phyloP scores from a whole-genome alignment of 2,113 vertebrate species.

The Trichomycterus rosablanca region DNA sequence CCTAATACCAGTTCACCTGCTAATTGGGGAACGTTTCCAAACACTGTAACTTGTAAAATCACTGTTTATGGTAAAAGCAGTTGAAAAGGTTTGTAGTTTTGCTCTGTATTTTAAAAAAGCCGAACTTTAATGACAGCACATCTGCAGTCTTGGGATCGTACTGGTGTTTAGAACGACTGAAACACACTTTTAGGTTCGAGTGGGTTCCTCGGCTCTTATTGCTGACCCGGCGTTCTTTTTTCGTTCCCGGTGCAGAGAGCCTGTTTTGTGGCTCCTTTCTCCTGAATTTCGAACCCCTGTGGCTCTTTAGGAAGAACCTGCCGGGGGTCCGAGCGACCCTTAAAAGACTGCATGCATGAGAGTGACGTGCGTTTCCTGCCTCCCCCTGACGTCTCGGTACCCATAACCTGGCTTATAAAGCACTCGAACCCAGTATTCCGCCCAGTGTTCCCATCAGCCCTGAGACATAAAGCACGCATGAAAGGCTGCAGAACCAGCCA shows the following conservation, averaged over 20 bases:
- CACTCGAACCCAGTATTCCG: conserved; percentile 21
- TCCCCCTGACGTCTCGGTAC: conserved; percentile 37
- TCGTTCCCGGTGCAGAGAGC: conserved; percentile 39
- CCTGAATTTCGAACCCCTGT: conserved; percentile 50
- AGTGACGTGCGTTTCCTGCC: conserved; percentile 58
- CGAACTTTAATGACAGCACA: too few relatives aligned
- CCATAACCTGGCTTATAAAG: conserved; percentile 47
- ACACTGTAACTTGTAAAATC: too few relatives aligned
- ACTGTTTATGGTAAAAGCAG: too few relatives aligned
- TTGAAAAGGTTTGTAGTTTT: too few relatives aligned
- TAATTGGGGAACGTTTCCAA: too few relatives aligned
- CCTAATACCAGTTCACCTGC: too few relatives aligned
- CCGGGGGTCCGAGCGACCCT: conserved; percentile 45
- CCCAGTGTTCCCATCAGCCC: conserved; percentile 52
- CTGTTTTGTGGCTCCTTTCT: conserved; percentile 35
- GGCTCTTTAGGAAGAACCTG: conserved; percentile 48
- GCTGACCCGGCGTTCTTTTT: conserved; percentile 52
- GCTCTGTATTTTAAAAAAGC: too few relatives aligned
- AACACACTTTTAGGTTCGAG: too few relatives aligned
- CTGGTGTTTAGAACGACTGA: too few relatives aligned
- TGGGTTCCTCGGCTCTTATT: neutral
- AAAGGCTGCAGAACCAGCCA: conserved; percentile 66
- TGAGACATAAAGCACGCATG: conserved; percentile 51
- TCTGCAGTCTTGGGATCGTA: too few relatives aligned
- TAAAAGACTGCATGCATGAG: conserved; percentile 44